A percentile compares a stretch with the other conserved stretches of the same genome.
These are phyloP conservation scores for Rhorus exstirpatorius DNA, from an alignment of 2,888 invertebrate genomes.

Conservation along the genomic window DNA sequence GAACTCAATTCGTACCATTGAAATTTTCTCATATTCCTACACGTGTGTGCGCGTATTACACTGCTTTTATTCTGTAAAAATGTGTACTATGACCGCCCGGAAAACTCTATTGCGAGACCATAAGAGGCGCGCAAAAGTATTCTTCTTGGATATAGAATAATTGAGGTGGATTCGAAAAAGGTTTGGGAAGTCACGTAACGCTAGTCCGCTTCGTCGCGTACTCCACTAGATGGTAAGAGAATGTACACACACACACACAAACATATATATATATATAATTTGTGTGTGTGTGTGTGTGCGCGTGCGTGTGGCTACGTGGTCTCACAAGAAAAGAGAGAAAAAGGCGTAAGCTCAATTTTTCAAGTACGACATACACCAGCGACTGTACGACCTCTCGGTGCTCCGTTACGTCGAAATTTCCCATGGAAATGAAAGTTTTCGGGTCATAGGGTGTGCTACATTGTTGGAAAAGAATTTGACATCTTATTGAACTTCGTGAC, in stretches of 20 bases:
- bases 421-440: slow-evolving; percentile 50
- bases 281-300: too few species aligned
- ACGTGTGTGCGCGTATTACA: slow-evolving; percentile 58
- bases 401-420: slow-evolving; percentile 62
- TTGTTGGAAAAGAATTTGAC: slow-evolving; percentile 56
- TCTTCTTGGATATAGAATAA: slow-evolving; percentile 70
- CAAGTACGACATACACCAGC: slow-evolving; percentile 37
- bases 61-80: slow-evolving; percentile 27
- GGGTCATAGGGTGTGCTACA: slow-evolving; percentile 24
- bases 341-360: slow-evolving; percentile 65
- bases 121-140: slow-evolving; percentile 47
- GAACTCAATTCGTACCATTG: slow-evolving; percentile 68
- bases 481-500: slow-evolving; percentile 19
- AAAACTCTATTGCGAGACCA: slow-evolving; percentile 11
- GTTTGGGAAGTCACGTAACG: slow-evolving; percentile 66
- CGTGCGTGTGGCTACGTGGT: neutral
- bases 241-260: slow-evolving; percentile 6
- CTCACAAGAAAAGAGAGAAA: slow-evolving; percentile 36
- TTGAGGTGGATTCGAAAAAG: slow-evolving; percentile 67
- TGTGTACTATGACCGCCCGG: slow-evolving; percentile 28
- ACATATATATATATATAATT: too few species aligned
- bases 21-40: slow-evolving; percentile 70
- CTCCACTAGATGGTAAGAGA: slow-evolving; percentile 16
- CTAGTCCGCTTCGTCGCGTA: slow-evolving; percentile 53
- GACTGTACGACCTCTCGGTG: slow-evolving; percentile 26